phyloP scores from a whole-genome alignment of 2,113 vertebrate species.

The Mirounga angustirostris region DNA sequence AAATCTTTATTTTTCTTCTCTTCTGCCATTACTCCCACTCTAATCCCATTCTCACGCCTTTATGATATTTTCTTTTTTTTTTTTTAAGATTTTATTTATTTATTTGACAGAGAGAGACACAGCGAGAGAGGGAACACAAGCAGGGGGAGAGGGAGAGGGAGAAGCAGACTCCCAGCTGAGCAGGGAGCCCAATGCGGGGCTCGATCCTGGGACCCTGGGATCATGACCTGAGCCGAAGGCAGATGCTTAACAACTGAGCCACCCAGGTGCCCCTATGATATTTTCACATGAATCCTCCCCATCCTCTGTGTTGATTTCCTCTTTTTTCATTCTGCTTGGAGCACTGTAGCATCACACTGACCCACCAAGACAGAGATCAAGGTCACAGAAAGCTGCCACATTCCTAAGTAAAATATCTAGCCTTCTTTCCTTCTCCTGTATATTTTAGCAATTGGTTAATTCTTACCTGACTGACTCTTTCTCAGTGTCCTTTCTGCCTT shows the following conservation, averaged over 20 bases:
- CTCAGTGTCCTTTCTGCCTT: neutral
- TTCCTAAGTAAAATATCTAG: neutral
- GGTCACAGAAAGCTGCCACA: neutral
- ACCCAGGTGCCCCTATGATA: no score
- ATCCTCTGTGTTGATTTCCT: neutral
- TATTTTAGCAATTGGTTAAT: neutral
- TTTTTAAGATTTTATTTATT: no score
- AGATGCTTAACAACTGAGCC: no score
- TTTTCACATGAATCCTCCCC: neutral
- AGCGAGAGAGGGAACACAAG: no score
- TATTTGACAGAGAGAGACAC: no score
- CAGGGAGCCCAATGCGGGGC: no score
- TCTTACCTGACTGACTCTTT: neutral
- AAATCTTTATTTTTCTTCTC: neutral
- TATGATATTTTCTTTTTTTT: neutral
- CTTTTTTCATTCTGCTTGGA: neutral
- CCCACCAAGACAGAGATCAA: neutral
- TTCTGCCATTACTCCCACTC: neutral
- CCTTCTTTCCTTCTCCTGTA: neutral
- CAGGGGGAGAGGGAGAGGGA: no score
- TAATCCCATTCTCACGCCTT: accelerated
- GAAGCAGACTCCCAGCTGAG: no score
- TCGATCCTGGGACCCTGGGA: no score
- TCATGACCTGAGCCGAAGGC: no score
- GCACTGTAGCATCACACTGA: neutral